Evolutionary conservation across 2,113 vertebrate species (phyloP).

Genomic region (Pluvialis apricaria): DNA sequence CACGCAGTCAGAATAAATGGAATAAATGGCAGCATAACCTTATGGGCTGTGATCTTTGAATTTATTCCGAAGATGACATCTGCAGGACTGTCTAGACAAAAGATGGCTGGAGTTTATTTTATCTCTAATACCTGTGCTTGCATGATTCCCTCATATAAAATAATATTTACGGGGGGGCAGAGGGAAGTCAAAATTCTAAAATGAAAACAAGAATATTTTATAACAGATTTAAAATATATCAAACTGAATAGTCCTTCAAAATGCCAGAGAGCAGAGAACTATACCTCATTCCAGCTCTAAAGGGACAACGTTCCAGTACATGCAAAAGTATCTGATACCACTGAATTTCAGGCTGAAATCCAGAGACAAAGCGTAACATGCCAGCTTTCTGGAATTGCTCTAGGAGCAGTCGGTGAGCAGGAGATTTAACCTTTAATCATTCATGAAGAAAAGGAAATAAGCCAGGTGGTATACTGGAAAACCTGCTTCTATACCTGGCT

Average conservation of each 20-base stretch:
- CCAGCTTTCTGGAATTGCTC: background rate
- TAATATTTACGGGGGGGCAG: background rate
- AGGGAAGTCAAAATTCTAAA: background rate
- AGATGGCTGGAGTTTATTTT: background rate
- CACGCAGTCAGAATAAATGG: background rate
- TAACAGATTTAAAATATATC: background rate
- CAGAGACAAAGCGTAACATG: background rate
- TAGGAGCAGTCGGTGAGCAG: background rate
- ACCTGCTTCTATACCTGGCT: background rate
- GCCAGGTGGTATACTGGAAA: background rate
- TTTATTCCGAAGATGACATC: background rate
- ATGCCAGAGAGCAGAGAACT: background rate
- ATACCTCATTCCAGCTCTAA: background rate
- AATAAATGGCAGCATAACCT: background rate
- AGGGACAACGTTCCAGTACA: background rate
- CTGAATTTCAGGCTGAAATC: background rate
- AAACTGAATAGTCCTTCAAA: background rate
- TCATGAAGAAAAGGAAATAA: background rate
- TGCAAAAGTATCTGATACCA: background rate
- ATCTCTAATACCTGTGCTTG: background rate
- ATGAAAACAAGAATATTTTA: background rate
- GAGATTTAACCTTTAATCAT: background rate
- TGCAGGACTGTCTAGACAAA: background rate
- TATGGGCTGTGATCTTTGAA: background rate
- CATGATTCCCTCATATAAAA: background rate